A percentile compares a stretch with the other conserved stretches of the same genome.
Conservation (phyloP, 2,113 vertebrate genomes). For the Serilophus lunatus region DNA sequence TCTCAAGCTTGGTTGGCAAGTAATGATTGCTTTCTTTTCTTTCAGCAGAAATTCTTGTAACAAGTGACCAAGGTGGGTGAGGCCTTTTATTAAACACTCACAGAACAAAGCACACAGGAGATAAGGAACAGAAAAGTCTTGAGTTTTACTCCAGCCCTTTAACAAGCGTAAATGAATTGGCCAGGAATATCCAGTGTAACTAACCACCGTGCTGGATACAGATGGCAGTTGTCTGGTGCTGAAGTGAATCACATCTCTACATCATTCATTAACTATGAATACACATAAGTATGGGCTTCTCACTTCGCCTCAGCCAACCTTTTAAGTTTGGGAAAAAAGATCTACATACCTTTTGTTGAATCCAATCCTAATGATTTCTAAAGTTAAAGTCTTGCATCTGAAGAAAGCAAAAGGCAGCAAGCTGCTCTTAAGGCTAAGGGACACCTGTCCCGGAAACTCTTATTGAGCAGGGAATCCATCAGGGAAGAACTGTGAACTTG, state of each 20-base stretch:
- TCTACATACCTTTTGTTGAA: conserved; percentile 80
- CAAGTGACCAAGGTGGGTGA: neutral
- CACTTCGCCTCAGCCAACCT: neutral
- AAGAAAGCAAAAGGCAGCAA: conserved; percentile 70
- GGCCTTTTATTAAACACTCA: conserved; percentile 1
- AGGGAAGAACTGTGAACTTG: conserved; percentile 55
- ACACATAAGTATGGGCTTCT: conserved; percentile 21
- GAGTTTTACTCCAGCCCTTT: neutral
- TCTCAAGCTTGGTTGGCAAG: neutral
- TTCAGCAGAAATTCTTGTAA: neutral
- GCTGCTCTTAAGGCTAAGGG: conserved; percentile 72
- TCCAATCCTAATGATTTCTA: conserved; percentile 72
- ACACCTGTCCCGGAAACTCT: conserved; percentile 61
- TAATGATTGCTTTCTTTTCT: neutral
- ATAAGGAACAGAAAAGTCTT: neutral
- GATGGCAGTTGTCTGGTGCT: conserved; percentile 35
- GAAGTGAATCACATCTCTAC: conserved; percentile 31
- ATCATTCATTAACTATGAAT: conserved; percentile 26
- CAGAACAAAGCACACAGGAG: neutral
- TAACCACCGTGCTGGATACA: neutral
- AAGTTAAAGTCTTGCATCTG: conserved; percentile 73
- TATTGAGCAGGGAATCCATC: conserved; percentile 70
- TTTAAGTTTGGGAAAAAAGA: conserved; percentile 73
- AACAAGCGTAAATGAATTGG: neutral
- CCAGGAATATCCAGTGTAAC: neutral